Percentiles rank a stretch among this genome's conserved stretches.
Evolutionary conservation across 2,888 invertebrate genomes (phyloP).

Genomic region (Alsophila aescularia): DNA sequence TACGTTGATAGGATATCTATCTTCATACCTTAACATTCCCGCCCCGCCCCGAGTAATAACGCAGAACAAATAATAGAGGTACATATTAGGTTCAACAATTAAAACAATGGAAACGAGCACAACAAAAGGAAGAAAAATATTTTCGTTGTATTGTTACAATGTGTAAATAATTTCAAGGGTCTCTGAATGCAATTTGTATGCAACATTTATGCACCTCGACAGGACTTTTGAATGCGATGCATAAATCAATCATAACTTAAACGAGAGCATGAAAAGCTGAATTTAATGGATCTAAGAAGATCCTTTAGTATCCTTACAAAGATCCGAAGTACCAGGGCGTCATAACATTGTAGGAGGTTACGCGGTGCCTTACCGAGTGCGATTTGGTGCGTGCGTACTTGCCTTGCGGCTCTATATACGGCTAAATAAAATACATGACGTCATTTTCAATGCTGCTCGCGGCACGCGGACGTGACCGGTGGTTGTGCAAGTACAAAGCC

Average conservation of each 20-base stretch:
- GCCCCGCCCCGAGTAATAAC: no score
- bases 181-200: no score
- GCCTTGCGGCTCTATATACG: conserved; percentile 69
- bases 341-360: conserved; percentile 58
- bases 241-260: no score
- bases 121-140: no score
- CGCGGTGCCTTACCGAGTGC: conserved; percentile 64
- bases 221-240: no score
- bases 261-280: background rate
- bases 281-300: conserved; percentile 34
- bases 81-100: no score
- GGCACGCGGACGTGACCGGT: conserved; percentile 68
- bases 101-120: no score
- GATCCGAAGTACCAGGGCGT: conserved; percentile 66
- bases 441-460: conserved; percentile 76
- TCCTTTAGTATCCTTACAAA: conserved; percentile 70
- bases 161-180: no score
- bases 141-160: no score
- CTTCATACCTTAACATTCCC: no score
- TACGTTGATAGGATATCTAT: background rate
- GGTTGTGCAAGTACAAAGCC: conserved; percentile 71
- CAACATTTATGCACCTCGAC: no score
- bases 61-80: no score
- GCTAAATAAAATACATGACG: conserved; percentile 77
- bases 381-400: conserved; percentile 59